Percentiles rank a stretch among this genome's conserved stretches.
Conservation (phyloP, 1,140 invertebrate species). For the Drosophila pseudoananassae region DNA sequence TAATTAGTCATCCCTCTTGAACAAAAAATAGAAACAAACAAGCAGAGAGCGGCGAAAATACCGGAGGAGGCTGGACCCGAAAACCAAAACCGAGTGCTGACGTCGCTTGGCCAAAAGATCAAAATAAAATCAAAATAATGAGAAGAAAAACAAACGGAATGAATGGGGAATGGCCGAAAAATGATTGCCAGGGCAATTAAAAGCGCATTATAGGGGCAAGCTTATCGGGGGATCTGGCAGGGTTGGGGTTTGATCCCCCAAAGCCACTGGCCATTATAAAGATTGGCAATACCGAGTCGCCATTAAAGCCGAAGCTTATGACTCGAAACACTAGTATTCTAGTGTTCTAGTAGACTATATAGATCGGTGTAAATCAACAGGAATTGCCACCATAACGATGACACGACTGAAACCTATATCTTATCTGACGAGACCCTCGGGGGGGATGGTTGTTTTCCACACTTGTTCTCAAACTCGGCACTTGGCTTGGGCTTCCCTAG, state of each 20-base stretch:
- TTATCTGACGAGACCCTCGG: constrained; percentile 11
- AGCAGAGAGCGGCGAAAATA: constrained; percentile 3
- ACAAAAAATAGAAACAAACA: not conserved
- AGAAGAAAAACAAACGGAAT: constrained; percentile 8
- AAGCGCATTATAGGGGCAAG: constrained; percentile 32
- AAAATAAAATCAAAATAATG: constrained; percentile 56
- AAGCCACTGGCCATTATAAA: not conserved
- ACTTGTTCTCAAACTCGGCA: not conserved
- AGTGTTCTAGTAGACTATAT: not conserved
- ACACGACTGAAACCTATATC: constrained; percentile 13
- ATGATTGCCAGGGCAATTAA: constrained; percentile 38
- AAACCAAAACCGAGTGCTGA: constrained; percentile 14
- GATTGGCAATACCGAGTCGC: not conserved
- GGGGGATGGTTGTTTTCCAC: not conserved
- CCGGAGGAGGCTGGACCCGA: constrained; percentile 37
- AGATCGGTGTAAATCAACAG: constrained; percentile 3
- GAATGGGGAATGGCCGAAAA: not conserved
- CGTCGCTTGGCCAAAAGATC: constrained; percentile 16
- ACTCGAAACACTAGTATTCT: too few species aligned
- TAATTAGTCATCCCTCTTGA: not conserved
- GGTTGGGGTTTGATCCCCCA: not conserved
- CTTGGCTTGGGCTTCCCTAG: too few species aligned
- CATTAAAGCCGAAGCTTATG: too few species aligned
- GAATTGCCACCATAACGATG: constrained; percentile 9
- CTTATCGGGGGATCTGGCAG: constrained; percentile 1